Evolutionary conservation across 2,113 vertebrate species (phyloP).

Genomic region (zebrafish (Danio rerio)): DNA sequence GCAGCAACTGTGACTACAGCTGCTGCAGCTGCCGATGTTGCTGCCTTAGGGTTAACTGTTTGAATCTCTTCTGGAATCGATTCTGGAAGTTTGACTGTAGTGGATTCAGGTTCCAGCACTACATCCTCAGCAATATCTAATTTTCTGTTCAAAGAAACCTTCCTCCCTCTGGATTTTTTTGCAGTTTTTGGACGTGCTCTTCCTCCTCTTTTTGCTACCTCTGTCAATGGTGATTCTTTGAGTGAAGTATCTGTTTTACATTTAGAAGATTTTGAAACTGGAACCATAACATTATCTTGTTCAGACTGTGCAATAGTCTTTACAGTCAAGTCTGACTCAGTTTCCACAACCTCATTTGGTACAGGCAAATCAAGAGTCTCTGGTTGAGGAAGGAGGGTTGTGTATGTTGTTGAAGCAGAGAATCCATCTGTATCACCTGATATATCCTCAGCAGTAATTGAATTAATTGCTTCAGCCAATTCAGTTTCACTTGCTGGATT

Average conservation of each 20-base stretch:
- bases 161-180: conserved; percentile 80
- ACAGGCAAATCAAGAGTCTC: conserved; percentile 75
- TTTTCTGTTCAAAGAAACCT: conserved; percentile 80
- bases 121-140: conserved; percentile 60
- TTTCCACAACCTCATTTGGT: conserved; percentile 82
- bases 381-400: conserved; percentile 75
- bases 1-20: conserved; percentile 77
- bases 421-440: conserved; percentile 86
- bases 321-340: conserved; percentile 81
- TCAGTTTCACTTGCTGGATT: conserved; percentile 94
- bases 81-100: conserved; percentile 74
- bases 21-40: conserved; percentile 64
- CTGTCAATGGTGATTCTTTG: conserved; percentile 73
- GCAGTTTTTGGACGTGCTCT: conserved; percentile 83
- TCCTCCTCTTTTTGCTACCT: conserved; percentile 82
- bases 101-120: conserved; percentile 67
- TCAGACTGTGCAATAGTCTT: conserved; percentile 79
- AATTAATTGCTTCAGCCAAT: conserved; percentile 95
- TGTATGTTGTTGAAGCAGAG: conserved; percentile 77
- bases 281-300: conserved; percentile 60
- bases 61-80: conserved; percentile 79
- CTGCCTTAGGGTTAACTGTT: conserved; percentile 73
- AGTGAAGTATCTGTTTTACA: conserved; percentile 68
- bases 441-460: conserved; percentile 90
- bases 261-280: conserved; percentile 71